A percentile compares a stretch with the other conserved stretches of the same genome.
Conservation (phyloP, 2,113 vertebrate genomes). For the Channa argus region DNA sequence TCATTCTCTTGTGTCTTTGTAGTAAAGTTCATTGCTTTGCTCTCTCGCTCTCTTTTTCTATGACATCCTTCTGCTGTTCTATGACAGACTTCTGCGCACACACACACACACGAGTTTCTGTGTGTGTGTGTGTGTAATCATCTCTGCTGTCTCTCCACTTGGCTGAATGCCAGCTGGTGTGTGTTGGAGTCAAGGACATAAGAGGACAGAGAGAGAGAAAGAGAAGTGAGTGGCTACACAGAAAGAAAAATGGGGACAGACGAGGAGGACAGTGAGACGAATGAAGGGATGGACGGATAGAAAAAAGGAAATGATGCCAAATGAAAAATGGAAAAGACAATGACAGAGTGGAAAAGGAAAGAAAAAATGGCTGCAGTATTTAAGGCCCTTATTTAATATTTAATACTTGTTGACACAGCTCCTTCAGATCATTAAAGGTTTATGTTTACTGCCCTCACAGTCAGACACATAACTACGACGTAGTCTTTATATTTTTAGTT, state of each 20-base stretch:
- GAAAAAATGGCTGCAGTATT: too few relatives aligned
- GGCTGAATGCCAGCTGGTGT: constrained; percentile 65
- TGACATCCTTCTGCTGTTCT: constrained; percentile 8
- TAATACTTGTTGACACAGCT: too few relatives aligned
- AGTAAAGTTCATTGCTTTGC: constrained; percentile 5
- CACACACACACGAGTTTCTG: neutral
- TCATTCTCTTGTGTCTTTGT: neutral
- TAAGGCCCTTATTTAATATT: too few relatives aligned
- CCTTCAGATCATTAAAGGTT: too few relatives aligned
- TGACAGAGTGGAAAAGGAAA: too few relatives aligned
- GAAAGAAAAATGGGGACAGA: constrained; percentile 25
- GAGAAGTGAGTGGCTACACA: constrained; percentile 16
- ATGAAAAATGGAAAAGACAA: neutral
- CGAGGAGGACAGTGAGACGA: constrained; percentile 3
- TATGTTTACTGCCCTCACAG: too few relatives aligned
- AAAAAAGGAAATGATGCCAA: neutral
- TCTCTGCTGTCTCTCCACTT: constrained; percentile 54
- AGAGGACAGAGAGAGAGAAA: constrained; percentile 63
- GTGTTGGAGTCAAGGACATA: constrained; percentile 64
- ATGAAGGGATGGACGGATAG: neutral
- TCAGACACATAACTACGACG: too few relatives aligned
- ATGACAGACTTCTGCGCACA: neutral
- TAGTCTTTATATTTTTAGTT: too few relatives aligned
- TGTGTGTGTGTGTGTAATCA: constrained; percentile 35
- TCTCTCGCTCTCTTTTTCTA: constrained; percentile 1